Percentiles rank a stretch among this genome's conserved stretches.
These are phyloP conservation scores for Sebastes minor DNA, from an alignment of 2,797 vertebrate genomes.

Conservation along the genomic window DNA sequence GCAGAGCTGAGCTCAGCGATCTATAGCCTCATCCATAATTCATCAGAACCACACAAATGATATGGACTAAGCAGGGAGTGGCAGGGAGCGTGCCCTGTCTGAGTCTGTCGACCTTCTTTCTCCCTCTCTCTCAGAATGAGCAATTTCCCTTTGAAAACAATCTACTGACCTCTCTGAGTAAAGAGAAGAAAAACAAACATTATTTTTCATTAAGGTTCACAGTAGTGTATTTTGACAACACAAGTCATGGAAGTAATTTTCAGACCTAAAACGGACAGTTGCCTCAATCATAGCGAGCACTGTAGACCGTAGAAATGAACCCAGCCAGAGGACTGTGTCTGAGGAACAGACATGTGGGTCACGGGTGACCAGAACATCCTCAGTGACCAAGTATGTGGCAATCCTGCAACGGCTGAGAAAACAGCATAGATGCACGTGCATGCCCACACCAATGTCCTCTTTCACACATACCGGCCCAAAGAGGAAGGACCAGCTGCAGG, in stretches of 20 bases:
- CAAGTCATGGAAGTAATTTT: neutral
- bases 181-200: constrained; percentile 34
- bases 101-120: constrained; percentile 16
- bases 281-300: neutral
- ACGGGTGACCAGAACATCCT: constrained; percentile 57
- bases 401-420: constrained; percentile 70
- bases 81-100: constrained; percentile 50
- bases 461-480: constrained; percentile 10
- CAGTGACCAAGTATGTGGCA: constrained; percentile 45
- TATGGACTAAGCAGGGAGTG: constrained; percentile 67
- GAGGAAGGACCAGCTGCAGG: constrained; percentile 78
- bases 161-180: neutral
- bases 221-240: constrained; percentile 12
- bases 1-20: constrained; percentile 74
- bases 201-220: constrained; percentile 1
- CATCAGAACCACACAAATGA: constrained; percentile 62
- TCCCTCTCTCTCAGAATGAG: constrained; percentile 14
- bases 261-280: neutral
- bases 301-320: neutral
- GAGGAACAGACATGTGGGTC: constrained; percentile 54
- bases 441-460: constrained; percentile 33
- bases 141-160: constrained; percentile 68
- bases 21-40: constrained; percentile 80
- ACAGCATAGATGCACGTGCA: constrained; percentile 49
- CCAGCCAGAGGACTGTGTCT: neutral